Percentiles rank a stretch among this genome's conserved stretches.
phyloP scores from a whole-genome alignment of 1,140 invertebrate genomes.

The Tetraneura akinire region DNA sequence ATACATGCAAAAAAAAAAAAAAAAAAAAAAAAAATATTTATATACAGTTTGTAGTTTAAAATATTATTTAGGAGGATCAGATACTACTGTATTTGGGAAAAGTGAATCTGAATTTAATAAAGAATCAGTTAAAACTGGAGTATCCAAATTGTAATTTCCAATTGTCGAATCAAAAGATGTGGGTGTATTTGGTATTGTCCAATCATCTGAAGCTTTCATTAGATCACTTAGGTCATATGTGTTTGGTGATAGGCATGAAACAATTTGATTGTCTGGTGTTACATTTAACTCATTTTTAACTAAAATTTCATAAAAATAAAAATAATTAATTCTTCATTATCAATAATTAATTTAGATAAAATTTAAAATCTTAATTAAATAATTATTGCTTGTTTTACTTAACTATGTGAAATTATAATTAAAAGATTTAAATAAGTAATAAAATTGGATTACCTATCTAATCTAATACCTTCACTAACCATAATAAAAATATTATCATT shows the following conservation, averaged over 20 bases:
- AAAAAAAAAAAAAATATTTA: not conserved
- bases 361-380: no score
- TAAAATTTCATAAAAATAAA: slow-evolving; percentile 7
- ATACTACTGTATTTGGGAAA: not conserved
- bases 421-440: no score
- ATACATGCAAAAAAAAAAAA: not conserved
- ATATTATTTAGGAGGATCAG: not conserved
- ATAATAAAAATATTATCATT: no score
- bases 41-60: not conserved
- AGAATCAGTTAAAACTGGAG: slow-evolving; percentile 38
- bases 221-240: slow-evolving; percentile 43
- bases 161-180: slow-evolving; percentile 13
- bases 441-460: no score
- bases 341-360: no score
- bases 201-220: slow-evolving; percentile 41
- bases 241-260: slow-evolving; percentile 42
- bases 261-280: slow-evolving; percentile 45
- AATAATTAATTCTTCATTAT: not conserved
- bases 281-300: slow-evolving; percentile 41
- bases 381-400: no score
- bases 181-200: slow-evolving; percentile 36
- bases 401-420: no score
- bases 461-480: no score
- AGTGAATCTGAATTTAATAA: slow-evolving; percentile 23
- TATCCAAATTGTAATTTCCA: slow-evolving; percentile 14